Percentiles rank a stretch among this genome's conserved stretches.
These are phyloP conservation scores for Periophthalmus magnuspinnatus DNA, from an alignment of 2,797 vertebrate genomes.

Conservation along the genomic window DNA sequence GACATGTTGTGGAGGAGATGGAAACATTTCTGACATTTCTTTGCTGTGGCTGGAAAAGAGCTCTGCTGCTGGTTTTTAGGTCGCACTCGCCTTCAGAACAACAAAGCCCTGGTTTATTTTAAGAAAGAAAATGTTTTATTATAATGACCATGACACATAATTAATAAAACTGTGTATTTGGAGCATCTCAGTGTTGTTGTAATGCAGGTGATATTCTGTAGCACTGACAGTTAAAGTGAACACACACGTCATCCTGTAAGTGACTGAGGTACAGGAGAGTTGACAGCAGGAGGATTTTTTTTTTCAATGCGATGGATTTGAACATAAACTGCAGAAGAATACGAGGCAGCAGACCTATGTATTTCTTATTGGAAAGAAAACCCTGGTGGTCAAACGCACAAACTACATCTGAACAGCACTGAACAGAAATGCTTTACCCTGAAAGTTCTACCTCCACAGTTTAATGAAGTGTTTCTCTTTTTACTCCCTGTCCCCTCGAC, in stretches of 20 bases:
- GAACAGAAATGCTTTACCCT: background rate
- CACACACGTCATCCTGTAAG: background rate
- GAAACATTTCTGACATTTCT: slow-evolving; percentile 62
- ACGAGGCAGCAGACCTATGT: too few relatives aligned
- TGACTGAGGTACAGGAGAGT: background rate
- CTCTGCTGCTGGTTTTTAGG: slow-evolving; percentile 43
- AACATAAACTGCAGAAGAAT: too few relatives aligned
- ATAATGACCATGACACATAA: background rate
- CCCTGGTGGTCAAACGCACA: too few relatives aligned
- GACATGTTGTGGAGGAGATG: slow-evolving; percentile 58
- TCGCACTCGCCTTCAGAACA: slow-evolving; percentile 5
- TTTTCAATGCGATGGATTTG: background rate
- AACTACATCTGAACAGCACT: background rate
- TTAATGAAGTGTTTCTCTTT: slow-evolving; percentile 4
- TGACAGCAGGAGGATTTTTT: background rate
- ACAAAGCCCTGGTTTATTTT: background rate
- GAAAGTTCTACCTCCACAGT: background rate
- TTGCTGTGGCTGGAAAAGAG: slow-evolving; percentile 41
- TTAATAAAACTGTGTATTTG: background rate
- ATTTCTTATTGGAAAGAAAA: too few relatives aligned
- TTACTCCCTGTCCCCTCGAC: slow-evolving; percentile 9
- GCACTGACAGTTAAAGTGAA: background rate
- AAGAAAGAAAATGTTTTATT: background rate
- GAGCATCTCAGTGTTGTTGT: background rate
- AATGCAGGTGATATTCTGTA: background rate